phyloP scores from a whole-genome alignment of 2,797 vertebrate species.

The Sebastes steindachneri region DNA sequence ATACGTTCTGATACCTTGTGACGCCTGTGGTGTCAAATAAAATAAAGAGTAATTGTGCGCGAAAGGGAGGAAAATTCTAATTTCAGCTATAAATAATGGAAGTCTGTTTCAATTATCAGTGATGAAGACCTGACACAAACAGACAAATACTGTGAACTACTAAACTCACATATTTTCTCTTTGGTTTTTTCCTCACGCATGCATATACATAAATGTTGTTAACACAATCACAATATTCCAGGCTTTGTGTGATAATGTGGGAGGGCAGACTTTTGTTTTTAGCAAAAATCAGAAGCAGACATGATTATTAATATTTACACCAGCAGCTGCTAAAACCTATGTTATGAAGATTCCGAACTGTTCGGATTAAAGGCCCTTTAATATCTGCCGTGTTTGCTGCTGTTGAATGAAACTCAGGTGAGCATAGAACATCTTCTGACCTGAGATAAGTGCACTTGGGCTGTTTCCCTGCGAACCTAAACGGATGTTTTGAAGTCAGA shows the following conservation, averaged over 20 bases:
- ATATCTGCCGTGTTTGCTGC: not conserved
- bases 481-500: not conserved
- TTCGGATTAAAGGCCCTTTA: not conserved
- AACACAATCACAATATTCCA: not conserved
- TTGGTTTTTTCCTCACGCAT: not conserved
- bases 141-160: not conserved
- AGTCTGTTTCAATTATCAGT: slow-evolving; percentile 60
- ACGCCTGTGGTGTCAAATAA: not conserved
- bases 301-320: not conserved
- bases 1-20: slow-evolving; percentile 81
- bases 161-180: not conserved
- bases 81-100: slow-evolving; percentile 20
- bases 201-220: not conserved
- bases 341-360: not conserved
- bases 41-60: slow-evolving; percentile 8
- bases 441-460: not conserved
- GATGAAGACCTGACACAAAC: slow-evolving; percentile 24
- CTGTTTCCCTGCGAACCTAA: not conserved
- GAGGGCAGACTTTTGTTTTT: not conserved
- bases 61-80: not conserved
- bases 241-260: not conserved
- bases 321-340: not conserved
- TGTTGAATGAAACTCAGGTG: not conserved
- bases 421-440: not conserved
- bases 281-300: not conserved